Conservation (phyloP, 2,888 invertebrate species). For the Sclerodermus sp. region DNA sequence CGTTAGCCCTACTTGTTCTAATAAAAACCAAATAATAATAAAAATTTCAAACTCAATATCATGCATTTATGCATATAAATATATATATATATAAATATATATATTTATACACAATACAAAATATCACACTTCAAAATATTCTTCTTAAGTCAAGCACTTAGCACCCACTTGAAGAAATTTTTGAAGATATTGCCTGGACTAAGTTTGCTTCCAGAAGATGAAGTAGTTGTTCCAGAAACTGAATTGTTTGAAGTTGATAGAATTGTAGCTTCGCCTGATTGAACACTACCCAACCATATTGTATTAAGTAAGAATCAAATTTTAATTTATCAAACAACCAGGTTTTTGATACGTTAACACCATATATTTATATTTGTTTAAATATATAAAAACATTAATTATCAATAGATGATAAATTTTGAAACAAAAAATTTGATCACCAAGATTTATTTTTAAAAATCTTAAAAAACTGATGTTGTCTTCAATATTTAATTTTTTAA, state of each 20-base stretch:
- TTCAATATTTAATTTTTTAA: too few species aligned
- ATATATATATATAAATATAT: too few species aligned
- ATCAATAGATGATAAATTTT: too few species aligned
- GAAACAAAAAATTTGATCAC: too few species aligned
- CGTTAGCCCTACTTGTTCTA: too few species aligned
- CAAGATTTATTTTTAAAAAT: background rate
- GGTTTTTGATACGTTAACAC: too few species aligned
- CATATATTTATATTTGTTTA: too few species aligned
- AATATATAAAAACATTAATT: too few species aligned
- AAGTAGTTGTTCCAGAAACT: conserved; percentile 64
- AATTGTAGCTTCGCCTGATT: conserved; percentile 48
- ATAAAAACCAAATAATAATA: too few species aligned
- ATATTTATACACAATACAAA: too few species aligned
- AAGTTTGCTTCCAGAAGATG: conserved; percentile 68
- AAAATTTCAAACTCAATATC: too few species aligned
- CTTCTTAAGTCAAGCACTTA: conserved; percentile 38
- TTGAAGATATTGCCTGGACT: conserved; percentile 90
- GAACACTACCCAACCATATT: conserved; percentile 47
- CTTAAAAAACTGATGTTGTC: background rate
- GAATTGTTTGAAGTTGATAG: conserved; percentile 51
- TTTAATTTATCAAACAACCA: background rate
- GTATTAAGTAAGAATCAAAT: conserved; percentile 17
- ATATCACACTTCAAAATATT: conserved; percentile 23
- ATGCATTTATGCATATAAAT: too few species aligned
- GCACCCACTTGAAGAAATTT: conserved; percentile 93